A percentile compares a stretch with the other conserved stretches of the same genome.
Conservation (phyloP, 2,888 invertebrate species). For the Augochlorella aurata region DNA sequence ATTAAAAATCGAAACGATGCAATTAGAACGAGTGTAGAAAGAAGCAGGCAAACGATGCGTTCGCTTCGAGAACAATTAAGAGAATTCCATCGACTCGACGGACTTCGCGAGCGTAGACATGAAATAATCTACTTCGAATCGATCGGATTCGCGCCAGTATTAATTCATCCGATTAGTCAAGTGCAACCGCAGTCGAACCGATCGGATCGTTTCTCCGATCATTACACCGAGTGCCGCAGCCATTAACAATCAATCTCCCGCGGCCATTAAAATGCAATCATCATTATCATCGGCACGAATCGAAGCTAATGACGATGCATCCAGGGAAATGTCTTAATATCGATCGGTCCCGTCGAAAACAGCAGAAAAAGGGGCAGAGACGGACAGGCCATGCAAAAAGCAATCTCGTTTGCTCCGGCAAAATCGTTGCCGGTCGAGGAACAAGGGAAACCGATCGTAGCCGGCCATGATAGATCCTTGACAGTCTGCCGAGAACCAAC, state of each 20-base stretch:
- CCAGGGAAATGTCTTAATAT: background rate
- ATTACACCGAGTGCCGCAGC: background rate
- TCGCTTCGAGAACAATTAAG: too few relatives aligned
- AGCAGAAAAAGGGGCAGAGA: background rate
- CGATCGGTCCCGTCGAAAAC: background rate
- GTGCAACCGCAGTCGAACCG: too few relatives aligned
- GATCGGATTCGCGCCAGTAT: too few relatives aligned
- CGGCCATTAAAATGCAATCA: background rate
- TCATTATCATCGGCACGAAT: background rate
- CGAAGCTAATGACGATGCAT: background rate
- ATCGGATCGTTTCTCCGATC: background rate
- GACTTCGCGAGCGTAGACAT: too few relatives aligned
- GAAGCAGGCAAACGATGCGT: too few relatives aligned
- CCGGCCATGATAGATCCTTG: conserved; percentile 65
- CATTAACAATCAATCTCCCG: conserved; percentile 8
- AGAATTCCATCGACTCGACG: too few relatives aligned
- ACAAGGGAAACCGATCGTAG: conserved; percentile 31
- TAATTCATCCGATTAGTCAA: too few relatives aligned
- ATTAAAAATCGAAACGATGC: too few relatives aligned
- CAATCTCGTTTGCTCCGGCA: background rate
- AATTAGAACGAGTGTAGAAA: too few relatives aligned
- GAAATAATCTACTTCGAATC: too few relatives aligned
- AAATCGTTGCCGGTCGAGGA: background rate
- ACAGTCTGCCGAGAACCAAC: conserved; percentile 59
- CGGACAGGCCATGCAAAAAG: background rate